These are phyloP conservation scores for Silurus glanis DNA, from an alignment of 2,113 vertebrate species.

Conservation along the genomic window DNA sequence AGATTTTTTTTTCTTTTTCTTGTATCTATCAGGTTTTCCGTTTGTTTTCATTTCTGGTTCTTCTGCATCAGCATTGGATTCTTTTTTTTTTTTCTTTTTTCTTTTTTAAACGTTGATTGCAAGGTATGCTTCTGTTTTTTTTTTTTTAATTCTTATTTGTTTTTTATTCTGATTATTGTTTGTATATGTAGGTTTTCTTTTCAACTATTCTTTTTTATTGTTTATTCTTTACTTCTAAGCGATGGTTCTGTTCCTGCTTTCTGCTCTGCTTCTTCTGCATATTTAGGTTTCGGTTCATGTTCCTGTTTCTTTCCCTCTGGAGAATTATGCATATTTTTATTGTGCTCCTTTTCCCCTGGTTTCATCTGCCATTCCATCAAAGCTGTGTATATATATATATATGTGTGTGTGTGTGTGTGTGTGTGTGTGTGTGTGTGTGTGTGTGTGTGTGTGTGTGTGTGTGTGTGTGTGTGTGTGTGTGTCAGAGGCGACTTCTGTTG, in stretches of 20 bases:
- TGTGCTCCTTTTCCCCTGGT: not conserved
- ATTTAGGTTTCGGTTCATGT: not conserved
- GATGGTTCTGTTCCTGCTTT: not conserved
- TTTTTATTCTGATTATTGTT: conserved; percentile 7
- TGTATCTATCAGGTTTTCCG: too few species aligned
- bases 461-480: not conserved
- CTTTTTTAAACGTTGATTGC: not conserved
- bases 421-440: not conserved
- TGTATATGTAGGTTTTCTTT: not conserved
- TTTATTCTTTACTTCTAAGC: not conserved
- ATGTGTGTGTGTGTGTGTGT: not conserved
- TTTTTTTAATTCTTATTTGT: not conserved
- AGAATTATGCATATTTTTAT: not conserved
- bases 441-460: not conserved
- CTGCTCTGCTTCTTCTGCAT: not conserved
- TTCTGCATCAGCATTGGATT: not conserved
- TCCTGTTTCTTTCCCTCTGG: not conserved
- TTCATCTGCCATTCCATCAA: not conserved
- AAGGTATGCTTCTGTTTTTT: not conserved
- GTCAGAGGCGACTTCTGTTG: not conserved
- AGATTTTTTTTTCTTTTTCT: too few species aligned
- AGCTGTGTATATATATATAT: not conserved
- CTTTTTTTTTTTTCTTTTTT: not conserved
- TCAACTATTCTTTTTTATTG: not conserved
- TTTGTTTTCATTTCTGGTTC: not conserved